Evolutionary conservation across 2,113 vertebrate genomes (phyloP).

Genomic region (Xenotilapia longispinis): DNA sequence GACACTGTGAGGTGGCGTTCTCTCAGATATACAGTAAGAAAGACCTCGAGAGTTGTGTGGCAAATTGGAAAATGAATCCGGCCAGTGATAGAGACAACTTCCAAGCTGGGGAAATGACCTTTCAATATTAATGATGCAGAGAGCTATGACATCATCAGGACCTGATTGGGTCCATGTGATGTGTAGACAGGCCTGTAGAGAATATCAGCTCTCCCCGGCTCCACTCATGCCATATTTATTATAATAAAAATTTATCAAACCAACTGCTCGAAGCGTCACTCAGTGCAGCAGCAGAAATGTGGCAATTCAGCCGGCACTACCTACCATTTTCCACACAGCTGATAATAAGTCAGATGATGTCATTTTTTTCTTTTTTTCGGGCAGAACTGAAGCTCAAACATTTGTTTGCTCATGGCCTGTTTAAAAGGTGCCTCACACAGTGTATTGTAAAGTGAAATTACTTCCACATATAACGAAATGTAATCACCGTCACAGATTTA

Average conservation of each 20-base stretch:
- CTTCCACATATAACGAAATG: not conserved
- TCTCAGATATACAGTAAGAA: slow-evolving; percentile 31
- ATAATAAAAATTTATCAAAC: slow-evolving; percentile 45
- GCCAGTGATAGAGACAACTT: slow-evolving; percentile 31
- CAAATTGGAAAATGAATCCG: slow-evolving; percentile 49
- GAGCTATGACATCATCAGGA: slow-evolving; percentile 42
- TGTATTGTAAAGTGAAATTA: not conserved
- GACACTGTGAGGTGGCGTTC: not conserved
- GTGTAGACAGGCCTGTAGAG: not conserved
- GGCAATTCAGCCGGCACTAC: slow-evolving; percentile 41
- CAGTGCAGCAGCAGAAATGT: slow-evolving; percentile 41
- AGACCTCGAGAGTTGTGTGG: slow-evolving; percentile 29
- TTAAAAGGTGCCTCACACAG: not conserved
- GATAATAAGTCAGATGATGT: slow-evolving; percentile 27
- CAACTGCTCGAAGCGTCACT: slow-evolving; percentile 23
- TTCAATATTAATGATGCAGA: slow-evolving; percentile 52
- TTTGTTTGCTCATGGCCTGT: not conserved
- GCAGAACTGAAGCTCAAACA: slow-evolving; percentile 1
- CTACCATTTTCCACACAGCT: slow-evolving; percentile 21
- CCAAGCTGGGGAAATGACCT: slow-evolving; percentile 41
- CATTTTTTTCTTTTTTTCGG: not conserved
- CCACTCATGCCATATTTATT: slow-evolving; percentile 33
- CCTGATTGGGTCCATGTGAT: slow-evolving; percentile 16
- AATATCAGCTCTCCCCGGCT: not conserved
- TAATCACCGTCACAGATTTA: not conserved